Conservation (phyloP, 2,113 vertebrate species). For the Strigops habroptila region DNA sequence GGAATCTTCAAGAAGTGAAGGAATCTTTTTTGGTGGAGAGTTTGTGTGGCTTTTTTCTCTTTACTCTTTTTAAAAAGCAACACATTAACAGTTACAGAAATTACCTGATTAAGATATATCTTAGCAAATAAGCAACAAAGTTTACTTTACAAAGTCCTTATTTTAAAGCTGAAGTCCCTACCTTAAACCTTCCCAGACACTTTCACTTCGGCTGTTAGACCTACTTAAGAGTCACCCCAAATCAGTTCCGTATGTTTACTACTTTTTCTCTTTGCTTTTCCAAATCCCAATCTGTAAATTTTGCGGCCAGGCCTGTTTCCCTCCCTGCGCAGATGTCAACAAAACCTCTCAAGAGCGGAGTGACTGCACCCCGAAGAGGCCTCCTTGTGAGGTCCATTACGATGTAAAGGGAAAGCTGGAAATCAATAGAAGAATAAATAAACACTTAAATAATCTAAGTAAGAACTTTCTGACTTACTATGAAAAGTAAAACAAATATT, state of each 20-base stretch:
- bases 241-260: conserved; percentile 84
- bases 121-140: conserved; percentile 26
- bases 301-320: background rate
- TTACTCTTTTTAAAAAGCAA: background rate
- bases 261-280: conserved; percentile 33
- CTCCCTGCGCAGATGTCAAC: conserved; percentile 53
- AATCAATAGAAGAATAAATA: conserved; percentile 16
- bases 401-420: background rate
- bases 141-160: conserved; percentile 69
- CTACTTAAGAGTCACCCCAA: conserved; percentile 80
- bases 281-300: conserved; percentile 56
- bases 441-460: background rate
- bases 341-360: conserved; percentile 25
- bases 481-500: background rate
- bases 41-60: background rate
- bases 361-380: background rate
- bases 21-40: background rate
- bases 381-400: conserved; percentile 57
- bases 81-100: background rate
- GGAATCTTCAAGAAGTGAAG: background rate
- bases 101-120: background rate
- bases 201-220: conserved; percentile 67
- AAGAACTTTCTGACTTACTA: background rate
- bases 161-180: conserved; percentile 70
- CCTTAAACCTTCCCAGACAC: conserved; percentile 84